Percentiles rank a stretch among this genome's conserved stretches.
phyloP scores from a whole-genome alignment of 2,888 invertebrate genomes.

The Dasysyrphus albostriatus region DNA sequence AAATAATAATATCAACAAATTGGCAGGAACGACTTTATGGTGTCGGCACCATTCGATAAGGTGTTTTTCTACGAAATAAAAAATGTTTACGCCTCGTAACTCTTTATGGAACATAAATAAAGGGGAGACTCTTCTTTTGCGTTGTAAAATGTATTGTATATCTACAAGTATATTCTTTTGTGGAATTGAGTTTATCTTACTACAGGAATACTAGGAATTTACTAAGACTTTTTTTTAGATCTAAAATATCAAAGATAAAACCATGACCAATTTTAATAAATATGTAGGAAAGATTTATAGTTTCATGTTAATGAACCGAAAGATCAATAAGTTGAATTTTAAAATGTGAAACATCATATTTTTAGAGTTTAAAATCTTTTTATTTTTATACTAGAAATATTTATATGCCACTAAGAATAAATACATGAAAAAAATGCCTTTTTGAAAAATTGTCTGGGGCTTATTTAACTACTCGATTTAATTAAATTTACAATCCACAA shows the following conservation, averaged over 20 bases:
- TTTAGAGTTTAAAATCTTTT: too few relatives aligned
- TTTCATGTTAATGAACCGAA: too few relatives aligned
- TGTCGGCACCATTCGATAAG: background rate
- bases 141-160: background rate
- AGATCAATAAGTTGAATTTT: too few relatives aligned
- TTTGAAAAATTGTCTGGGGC: too few relatives aligned
- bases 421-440: too few relatives aligned
- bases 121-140: background rate
- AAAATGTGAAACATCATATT: too few relatives aligned
- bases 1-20: constrained; percentile 18
- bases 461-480: too few relatives aligned
- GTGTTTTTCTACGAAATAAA: background rate
- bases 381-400: too few relatives aligned
- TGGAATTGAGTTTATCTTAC: background rate
- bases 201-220: background rate
- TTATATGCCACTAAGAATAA: too few relatives aligned
- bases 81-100: constrained; percentile 13
- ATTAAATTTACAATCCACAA: too few relatives aligned
- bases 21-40: constrained; percentile 3
- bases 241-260: background rate
- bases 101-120: background rate
- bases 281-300: background rate
- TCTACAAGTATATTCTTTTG: background rate
- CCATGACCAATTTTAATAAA: background rate
- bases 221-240: background rate